Percentiles rank a stretch among this genome's conserved stretches.
Evolutionary conservation across 2,113 vertebrate species (phyloP).

Genomic region (zebrafish (Danio rerio)): DNA sequence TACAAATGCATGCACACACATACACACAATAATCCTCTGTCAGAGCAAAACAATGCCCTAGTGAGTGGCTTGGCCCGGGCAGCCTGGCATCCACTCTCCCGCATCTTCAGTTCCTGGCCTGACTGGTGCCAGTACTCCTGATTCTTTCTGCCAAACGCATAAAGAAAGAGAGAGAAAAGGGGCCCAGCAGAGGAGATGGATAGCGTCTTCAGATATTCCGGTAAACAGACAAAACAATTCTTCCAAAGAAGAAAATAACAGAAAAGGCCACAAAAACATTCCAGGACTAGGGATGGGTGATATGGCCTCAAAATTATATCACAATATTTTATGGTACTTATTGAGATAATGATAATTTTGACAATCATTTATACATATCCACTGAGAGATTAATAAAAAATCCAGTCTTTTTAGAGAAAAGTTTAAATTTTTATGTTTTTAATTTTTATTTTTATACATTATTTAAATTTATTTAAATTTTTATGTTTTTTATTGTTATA

Average conservation of each 20-base stretch:
- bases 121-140: constrained; percentile 34
- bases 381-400: too few species aligned
- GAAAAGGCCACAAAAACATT: not conserved
- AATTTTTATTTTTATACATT: too few species aligned
- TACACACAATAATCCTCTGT: constrained; percentile 36
- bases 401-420: too few species aligned
- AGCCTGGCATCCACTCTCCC: constrained; percentile 68
- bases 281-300: not conserved
- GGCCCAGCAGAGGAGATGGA: not conserved
- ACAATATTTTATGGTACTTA: too few species aligned
- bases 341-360: too few species aligned
- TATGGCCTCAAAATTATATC: too few species aligned
- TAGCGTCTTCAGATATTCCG: constrained; percentile 11
- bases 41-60: constrained; percentile 43
- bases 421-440: too few species aligned
- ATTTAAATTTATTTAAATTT: too few species aligned
- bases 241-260: constrained; percentile 14
- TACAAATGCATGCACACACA: constrained; percentile 39
- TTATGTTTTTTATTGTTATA: too few species aligned
- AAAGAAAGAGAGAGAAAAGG: constrained; percentile 25
- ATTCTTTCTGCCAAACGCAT: constrained; percentile 67
- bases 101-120: constrained; percentile 66
- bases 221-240: constrained; percentile 36
- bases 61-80: constrained; percentile 62
- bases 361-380: too few species aligned